Percentiles rank a stretch among this genome's conserved stretches.
phyloP scores from a whole-genome alignment of 2,797 vertebrate genomes.

The Sebastes dallii region DNA sequence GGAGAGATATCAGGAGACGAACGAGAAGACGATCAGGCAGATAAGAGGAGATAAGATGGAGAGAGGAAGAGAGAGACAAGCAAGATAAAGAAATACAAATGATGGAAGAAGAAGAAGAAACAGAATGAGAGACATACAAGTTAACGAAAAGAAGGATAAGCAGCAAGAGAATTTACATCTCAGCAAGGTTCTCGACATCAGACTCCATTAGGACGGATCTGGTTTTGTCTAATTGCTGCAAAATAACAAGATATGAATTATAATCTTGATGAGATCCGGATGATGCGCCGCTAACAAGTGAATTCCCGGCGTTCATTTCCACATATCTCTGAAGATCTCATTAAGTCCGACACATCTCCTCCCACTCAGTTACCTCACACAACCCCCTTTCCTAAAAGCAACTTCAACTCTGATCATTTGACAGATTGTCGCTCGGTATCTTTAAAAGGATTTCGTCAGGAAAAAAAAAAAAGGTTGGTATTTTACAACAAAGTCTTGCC shows the following conservation, averaged over 20 bases:
- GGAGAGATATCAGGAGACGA: neutral
- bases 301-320: slow-evolving; percentile 28
- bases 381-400: slow-evolving; percentile 10
- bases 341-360: slow-evolving; percentile 47
- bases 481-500: neutral
- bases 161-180: slow-evolving; percentile 4
- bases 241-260: slow-evolving; percentile 59
- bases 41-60: neutral
- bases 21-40: neutral
- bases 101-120: neutral
- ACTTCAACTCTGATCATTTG: neutral
- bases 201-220: slow-evolving; percentile 37
- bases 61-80: neutral
- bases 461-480: neutral
- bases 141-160: neutral
- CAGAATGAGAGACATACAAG: neutral
- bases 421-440: neutral
- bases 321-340: slow-evolving; percentile 62
- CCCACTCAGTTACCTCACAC: slow-evolving; percentile 30
- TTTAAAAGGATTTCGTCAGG: slow-evolving; percentile 10
- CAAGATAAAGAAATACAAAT: neutral
- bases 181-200: slow-evolving; percentile 7
- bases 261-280: slow-evolving; percentile 55
- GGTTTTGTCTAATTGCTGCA: slow-evolving; percentile 62
- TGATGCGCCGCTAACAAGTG: slow-evolving; percentile 33